These are phyloP conservation scores for Crax fasciolata DNA, from an alignment of 2,797 vertebrate species.

Conservation along the genomic window DNA sequence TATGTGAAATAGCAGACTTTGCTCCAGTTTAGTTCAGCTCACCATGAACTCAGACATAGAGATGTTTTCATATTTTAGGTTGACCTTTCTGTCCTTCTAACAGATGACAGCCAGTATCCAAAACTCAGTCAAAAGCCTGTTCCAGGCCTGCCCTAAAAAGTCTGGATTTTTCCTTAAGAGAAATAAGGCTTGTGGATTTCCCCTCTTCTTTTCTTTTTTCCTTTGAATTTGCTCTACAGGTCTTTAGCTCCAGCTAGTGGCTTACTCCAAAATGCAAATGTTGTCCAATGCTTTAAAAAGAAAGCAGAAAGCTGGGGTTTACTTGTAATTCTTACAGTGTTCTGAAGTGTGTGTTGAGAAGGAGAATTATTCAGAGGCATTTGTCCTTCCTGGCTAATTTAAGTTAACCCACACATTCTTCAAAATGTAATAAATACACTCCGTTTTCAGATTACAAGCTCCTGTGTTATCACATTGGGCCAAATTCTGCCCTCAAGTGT, in stretches of 20 bases:
- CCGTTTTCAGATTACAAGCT: slow-evolving; percentile 28
- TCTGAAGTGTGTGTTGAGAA: neutral
- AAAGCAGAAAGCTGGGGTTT: slow-evolving; percentile 25
- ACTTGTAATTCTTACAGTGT: neutral
- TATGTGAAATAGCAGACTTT: neutral
- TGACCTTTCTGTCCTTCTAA: neutral
- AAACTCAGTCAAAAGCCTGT: slow-evolving; percentile 20
- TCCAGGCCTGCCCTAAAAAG: slow-evolving; percentile 23
- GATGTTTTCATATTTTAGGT: neutral
- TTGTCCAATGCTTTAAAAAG: slow-evolving; percentile 27
- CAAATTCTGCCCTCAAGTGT: slow-evolving; percentile 74
- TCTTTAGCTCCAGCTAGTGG: slow-evolving; percentile 83
- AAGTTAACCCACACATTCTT: slow-evolving; percentile 41
- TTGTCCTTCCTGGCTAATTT: slow-evolving; percentile 51
- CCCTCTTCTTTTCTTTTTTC: neutral
- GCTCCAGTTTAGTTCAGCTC: neutral
- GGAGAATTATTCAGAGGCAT: slow-evolving; percentile 1
- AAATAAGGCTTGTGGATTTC: neutral
- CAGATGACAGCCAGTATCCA: neutral
- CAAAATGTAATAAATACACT: slow-evolving; percentile 30
- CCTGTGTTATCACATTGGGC: slow-evolving; percentile 63
- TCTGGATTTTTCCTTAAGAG: slow-evolving; percentile 25
- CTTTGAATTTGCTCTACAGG: slow-evolving; percentile 70
- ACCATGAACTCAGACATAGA: neutral
- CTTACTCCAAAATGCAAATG: slow-evolving; percentile 73